Conservation (phyloP, 2,113 vertebrate genomes). For the Cairina moschata region DNA sequence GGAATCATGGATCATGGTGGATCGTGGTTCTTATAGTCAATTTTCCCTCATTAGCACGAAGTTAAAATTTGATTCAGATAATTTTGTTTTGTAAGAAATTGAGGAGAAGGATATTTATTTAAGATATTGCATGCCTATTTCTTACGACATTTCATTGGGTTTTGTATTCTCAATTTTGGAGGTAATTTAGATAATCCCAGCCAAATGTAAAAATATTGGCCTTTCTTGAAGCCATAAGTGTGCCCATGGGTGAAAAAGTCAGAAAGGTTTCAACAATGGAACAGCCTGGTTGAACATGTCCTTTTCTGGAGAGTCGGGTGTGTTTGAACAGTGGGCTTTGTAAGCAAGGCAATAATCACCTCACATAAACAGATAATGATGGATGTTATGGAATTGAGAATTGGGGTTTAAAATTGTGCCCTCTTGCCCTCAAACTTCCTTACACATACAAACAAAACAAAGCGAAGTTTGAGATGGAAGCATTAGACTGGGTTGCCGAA, state of each 20-base stretch:
- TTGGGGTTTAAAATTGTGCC: constrained; percentile 70
- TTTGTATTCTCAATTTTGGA: not conserved
- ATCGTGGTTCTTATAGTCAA: not conserved
- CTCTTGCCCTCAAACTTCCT: constrained; percentile 65
- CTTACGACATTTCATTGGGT: not conserved
- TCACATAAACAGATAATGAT: constrained; percentile 64
- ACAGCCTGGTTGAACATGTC: not conserved
- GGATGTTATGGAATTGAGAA: constrained; percentile 65
- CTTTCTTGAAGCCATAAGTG: not conserved
- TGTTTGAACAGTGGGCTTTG: constrained; percentile 69
- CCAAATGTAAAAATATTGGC: not conserved
- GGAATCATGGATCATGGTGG: not conserved
- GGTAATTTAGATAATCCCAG: not conserved
- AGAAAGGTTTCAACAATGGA: not conserved
- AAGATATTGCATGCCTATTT: not conserved
- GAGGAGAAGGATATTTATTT: not conserved
- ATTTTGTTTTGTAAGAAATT: not conserved
- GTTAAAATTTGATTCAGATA: not conserved
- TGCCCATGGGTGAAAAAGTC: not conserved
- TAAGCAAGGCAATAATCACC: constrained; percentile 23
- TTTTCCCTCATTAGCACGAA: not conserved
- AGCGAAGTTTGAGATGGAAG: constrained; percentile 55
- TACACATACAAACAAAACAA: constrained; percentile 72
- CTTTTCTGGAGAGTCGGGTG: not conserved
- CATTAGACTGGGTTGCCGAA: constrained; percentile 43